A percentile compares a stretch with the other conserved stretches of the same genome.
Conservation (phyloP, 2,797 vertebrate species). For the Pteropus rufus region DNA sequence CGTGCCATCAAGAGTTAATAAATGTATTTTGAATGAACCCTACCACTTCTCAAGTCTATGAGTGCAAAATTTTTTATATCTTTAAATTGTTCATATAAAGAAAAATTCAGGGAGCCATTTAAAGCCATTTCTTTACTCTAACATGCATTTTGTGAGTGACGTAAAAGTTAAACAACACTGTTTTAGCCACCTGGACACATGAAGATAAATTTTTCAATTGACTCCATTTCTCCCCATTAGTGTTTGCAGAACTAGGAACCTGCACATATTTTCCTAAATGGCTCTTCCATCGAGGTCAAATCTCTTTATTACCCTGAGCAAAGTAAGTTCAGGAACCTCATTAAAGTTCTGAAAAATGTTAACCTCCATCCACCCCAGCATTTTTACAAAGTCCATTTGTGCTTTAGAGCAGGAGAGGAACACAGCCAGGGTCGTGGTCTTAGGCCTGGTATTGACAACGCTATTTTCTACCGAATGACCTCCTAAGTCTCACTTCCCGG, state of each 20-base stretch:
- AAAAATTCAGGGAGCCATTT: not conserved
- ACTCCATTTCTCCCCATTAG: not conserved
- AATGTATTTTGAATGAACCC: not conserved
- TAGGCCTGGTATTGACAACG: constrained; percentile 12
- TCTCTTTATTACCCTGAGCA: constrained; percentile 16
- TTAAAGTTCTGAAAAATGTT: constrained; percentile 52
- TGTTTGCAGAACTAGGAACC: not conserved
- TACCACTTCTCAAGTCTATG: not conserved
- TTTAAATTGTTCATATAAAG: not conserved
- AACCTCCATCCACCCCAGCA: not conserved
- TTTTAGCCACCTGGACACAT: not conserved
- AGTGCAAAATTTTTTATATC: not conserved
- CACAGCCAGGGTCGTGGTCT: not conserved
- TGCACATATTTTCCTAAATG: constrained; percentile 20
- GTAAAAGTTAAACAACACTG: not conserved
- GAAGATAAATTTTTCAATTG: not conserved
- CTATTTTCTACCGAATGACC: constrained; percentile 47
- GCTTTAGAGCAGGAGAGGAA: not conserved
- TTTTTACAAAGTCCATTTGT: constrained; percentile 33
- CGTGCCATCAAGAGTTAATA: not conserved
- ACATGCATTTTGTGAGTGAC: not conserved
- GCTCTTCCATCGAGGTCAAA: not conserved
- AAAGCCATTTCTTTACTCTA: not conserved
- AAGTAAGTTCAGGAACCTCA: constrained; percentile 47
- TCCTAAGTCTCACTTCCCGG: constrained; percentile 25